Evolutionary conservation across 2,888 invertebrate genomes (phyloP).

Genomic region (Drosophila diplacantha): DNA sequence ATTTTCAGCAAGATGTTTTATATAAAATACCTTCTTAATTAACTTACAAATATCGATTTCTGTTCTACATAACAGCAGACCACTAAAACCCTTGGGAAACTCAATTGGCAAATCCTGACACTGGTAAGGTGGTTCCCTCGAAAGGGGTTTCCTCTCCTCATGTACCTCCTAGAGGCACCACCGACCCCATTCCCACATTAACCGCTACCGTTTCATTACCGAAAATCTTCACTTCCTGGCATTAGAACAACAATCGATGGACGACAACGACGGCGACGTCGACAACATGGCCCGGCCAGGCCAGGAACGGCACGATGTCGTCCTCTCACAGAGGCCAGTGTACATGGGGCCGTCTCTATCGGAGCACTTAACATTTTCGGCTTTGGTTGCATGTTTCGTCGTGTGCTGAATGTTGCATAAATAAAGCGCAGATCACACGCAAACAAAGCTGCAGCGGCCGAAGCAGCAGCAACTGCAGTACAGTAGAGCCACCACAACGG

Average conservation of each 20-base stretch:
- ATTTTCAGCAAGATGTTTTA: neutral
- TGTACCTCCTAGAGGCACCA: neutral
- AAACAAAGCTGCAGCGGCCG: slow-evolving; percentile 56
- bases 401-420: slow-evolving; percentile 73
- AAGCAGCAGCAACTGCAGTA: slow-evolving; percentile 8
- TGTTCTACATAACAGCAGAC: neutral
- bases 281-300: slow-evolving; percentile 31
- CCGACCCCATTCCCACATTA: slow-evolving; percentile 46
- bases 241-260: slow-evolving; percentile 56
- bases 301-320: slow-evolving; percentile 56
- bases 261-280: slow-evolving; percentile 37
- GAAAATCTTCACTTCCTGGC: slow-evolving; percentile 49
- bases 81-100: neutral
- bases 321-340: slow-evolving; percentile 6
- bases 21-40: too few relatives aligned
- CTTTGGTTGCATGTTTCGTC: slow-evolving; percentile 68
- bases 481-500: slow-evolving; percentile 37
- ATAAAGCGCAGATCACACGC: slow-evolving; percentile 71
- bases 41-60: neutral
- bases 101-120: slow-evolving; percentile 15
- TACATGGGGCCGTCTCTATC: slow-evolving; percentile 18
- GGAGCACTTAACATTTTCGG: slow-evolving; percentile 68
- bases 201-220: slow-evolving; percentile 66
- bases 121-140: slow-evolving; percentile 83
- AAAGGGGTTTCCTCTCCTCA: slow-evolving; percentile 92